Percentiles rank a stretch among this genome's conserved stretches.
phyloP scores from a whole-genome alignment of 1,140 invertebrate species.

The Gryon sp. region DNA sequence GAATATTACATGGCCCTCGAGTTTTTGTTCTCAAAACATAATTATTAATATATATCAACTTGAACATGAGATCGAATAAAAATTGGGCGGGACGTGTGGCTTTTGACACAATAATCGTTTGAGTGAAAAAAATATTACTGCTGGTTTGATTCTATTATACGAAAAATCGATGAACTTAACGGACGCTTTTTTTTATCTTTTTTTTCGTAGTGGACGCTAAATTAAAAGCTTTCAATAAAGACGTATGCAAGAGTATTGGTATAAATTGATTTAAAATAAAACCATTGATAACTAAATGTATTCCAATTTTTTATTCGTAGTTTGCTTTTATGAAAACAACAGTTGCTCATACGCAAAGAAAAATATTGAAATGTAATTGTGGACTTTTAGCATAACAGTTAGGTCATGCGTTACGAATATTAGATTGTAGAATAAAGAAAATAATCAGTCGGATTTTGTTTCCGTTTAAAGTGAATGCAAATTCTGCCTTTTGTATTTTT shows the following conservation, averaged over 20 bases:
- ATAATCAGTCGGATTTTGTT: too few species aligned
- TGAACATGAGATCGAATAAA: constrained; percentile 15
- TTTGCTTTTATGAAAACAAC: neutral
- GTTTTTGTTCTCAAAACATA: constrained; percentile 52
- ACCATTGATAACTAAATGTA: too few species aligned
- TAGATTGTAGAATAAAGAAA: neutral
- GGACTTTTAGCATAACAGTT: neutral
- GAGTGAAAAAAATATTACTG: constrained; percentile 18
- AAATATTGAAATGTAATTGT: constrained; percentile 7
- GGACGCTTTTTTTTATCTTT: constrained; percentile 15
- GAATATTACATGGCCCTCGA: constrained; percentile 41
- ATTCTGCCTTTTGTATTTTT: too few species aligned
- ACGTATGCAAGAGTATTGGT: constrained; percentile 1
- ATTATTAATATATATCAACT: constrained; percentile 50
- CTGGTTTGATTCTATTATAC: constrained; percentile 40
- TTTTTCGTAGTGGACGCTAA: neutral
- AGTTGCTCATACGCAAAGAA: too few species aligned
- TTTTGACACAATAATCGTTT: constrained; percentile 44
- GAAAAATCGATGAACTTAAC: constrained; percentile 25
- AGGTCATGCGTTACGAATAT: constrained; percentile 18
- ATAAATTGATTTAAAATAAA: too few species aligned
- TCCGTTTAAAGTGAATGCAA: too few species aligned
- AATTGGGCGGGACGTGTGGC: constrained; percentile 1
- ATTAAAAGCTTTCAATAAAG: constrained; percentile 34
- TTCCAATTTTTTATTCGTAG: neutral